Conservation (phyloP, 2,888 invertebrate genomes). For the Chaetogeoica ovagalla region DNA sequence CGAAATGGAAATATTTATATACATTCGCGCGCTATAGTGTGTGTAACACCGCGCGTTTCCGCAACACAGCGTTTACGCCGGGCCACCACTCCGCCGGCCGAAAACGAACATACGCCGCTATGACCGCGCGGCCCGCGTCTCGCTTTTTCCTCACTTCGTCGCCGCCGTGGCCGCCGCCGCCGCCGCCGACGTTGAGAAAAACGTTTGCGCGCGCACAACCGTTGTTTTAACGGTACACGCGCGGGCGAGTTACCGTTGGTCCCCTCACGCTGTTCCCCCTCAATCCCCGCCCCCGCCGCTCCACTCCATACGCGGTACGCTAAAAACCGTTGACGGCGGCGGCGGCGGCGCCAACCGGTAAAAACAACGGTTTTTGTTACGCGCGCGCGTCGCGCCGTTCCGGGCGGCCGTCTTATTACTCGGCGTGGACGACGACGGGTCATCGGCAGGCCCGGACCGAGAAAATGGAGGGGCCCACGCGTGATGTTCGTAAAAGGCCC, state of each 20-base stretch:
- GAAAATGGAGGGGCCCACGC: too few species aligned
- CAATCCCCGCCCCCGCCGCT: neutral
- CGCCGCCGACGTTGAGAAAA: slow-evolving; percentile 17
- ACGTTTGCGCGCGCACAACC: slow-evolving; percentile 33
- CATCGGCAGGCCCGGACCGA: too few species aligned
- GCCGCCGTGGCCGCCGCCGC: neutral
- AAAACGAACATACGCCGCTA: too few species aligned
- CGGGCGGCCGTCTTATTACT: too few species aligned
- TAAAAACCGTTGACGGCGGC: slow-evolving; percentile 5
- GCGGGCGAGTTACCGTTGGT: slow-evolving; percentile 45
- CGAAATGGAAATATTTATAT: too few species aligned
- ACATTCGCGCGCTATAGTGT: too few species aligned
- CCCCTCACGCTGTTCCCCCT: neutral
- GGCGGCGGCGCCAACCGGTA: slow-evolving; percentile 46
- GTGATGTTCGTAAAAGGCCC: too few species aligned
- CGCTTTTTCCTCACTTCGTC: neutral
- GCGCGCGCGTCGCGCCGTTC: neutral
- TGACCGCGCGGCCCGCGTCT: neutral
- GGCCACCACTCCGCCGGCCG: too few species aligned
- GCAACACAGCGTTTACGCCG: too few species aligned
- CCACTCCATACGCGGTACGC: neutral
- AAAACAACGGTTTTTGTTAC: slow-evolving; percentile 49
- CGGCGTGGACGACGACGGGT: too few species aligned
- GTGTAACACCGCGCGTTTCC: too few species aligned
- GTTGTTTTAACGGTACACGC: slow-evolving; percentile 45